phyloP scores from a whole-genome alignment of 1,140 invertebrate species.

The Platyscapa corneri region DNA sequence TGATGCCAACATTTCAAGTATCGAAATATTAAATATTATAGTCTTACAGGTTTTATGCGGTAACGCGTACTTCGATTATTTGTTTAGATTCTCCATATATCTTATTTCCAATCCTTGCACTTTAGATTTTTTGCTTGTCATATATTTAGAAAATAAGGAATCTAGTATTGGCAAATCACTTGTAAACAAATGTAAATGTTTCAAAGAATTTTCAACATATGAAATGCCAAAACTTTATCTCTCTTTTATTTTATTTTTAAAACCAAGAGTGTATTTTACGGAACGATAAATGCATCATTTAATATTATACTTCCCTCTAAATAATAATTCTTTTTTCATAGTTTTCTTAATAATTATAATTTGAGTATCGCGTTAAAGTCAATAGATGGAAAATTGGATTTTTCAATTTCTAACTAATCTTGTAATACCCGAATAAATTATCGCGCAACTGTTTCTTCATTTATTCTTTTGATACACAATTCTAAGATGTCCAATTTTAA shows the following conservation, averaged over 20 bases:
- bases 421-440: no score
- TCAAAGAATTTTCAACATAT: constrained; percentile 3
- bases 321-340: neutral
- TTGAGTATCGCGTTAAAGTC: neutral
- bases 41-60: neutral
- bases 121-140: neutral
- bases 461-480: no score
- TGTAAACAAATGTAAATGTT: constrained; percentile 23
- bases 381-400: no score
- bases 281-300: neutral
- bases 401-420: no score
- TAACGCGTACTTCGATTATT: neutral
- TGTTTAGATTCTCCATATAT: neutral
- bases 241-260: constrained; percentile 16
- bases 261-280: neutral
- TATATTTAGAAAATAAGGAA: constrained; percentile 19
- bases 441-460: no score
- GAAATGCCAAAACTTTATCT: constrained; percentile 23
- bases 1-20: no score
- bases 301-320: neutral
- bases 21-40: no score
- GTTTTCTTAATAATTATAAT: neutral
- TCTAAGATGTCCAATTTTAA: no score
- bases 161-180: constrained; percentile 10
- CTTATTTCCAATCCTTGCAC: neutral